These are phyloP conservation scores for Drosophila lini DNA, from an alignment of 1,140 invertebrate genomes.

Conservation along the genomic window DNA sequence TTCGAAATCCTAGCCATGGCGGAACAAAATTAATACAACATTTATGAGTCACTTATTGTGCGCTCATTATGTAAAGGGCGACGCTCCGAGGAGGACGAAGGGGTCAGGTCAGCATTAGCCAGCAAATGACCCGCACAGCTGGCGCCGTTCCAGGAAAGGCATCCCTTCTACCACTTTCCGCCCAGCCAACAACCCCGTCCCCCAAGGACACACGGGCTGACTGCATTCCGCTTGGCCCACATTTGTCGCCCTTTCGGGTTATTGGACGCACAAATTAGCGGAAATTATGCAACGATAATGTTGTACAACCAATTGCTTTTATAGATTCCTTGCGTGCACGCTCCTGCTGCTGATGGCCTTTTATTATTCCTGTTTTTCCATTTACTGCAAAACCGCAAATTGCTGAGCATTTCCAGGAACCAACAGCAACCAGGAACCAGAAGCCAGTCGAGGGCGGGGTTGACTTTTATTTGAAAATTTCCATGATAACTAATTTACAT, in stretches of 20 bases:
- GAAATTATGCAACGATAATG: constrained; percentile 75
- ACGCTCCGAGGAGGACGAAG: not conserved
- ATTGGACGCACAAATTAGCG: constrained; percentile 67
- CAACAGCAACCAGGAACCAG: constrained; percentile 2
- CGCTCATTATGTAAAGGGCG: constrained; percentile 52
- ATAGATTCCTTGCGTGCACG: constrained; percentile 27
- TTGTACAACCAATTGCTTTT: constrained; percentile 41
- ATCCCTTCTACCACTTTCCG: not conserved
- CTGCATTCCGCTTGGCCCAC: constrained; percentile 53
- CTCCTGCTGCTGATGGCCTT: constrained; percentile 22
- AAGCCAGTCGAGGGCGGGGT: not conserved
- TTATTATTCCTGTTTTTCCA: constrained; percentile 28
- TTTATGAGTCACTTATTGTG: constrained; percentile 75
- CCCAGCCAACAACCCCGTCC: not conserved
- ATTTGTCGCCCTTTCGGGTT: constrained; percentile 51
- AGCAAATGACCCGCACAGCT: constrained; percentile 72
- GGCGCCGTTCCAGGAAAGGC: constrained; percentile 29
- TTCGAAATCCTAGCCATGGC: constrained; percentile 28
- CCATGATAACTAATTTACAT: constrained; percentile 34
- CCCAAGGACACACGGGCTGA: not conserved
- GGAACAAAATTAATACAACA: constrained; percentile 69
- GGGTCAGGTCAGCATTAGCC: constrained; percentile 36
- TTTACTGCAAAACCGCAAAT: constrained; percentile 31
- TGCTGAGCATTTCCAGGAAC: constrained; percentile 18
- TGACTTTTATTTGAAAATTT: constrained; percentile 32